A percentile compares a stretch with the other conserved stretches of the same genome.
These are phyloP conservation scores for Tor tambroides DNA, from an alignment of 2,113 vertebrate genomes.

Conservation along the genomic window DNA sequence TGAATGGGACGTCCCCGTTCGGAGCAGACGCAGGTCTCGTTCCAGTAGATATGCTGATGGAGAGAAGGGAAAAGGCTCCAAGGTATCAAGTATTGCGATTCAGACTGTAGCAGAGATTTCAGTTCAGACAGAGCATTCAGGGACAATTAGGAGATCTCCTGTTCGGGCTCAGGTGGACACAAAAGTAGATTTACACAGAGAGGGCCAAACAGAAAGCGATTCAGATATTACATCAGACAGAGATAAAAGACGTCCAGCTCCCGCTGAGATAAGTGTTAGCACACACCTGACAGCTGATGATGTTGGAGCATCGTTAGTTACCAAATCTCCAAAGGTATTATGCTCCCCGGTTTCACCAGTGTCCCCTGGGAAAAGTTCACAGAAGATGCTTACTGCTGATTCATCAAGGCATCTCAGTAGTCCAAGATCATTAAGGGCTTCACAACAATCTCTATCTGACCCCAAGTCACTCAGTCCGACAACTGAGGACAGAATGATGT, in stretches of 20 bases:
- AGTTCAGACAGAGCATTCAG: constrained; percentile 95
- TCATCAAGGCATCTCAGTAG: constrained; percentile 85
- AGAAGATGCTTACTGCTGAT: constrained; percentile 89
- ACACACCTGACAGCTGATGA: constrained; percentile 87
- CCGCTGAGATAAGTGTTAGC: constrained; percentile 89
- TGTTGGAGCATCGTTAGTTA: constrained; percentile 80
- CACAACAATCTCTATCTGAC: constrained; percentile 94
- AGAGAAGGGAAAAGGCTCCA: constrained; percentile 85
- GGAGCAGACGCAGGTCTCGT: constrained; percentile 84
- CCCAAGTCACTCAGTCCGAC: constrained; percentile 90
- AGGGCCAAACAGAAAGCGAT: constrained; percentile 89
- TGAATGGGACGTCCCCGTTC: constrained; percentile 90
- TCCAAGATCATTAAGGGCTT: constrained; percentile 87
- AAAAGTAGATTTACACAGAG: constrained; percentile 95
- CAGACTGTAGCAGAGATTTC: constrained; percentile 98
- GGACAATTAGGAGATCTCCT: constrained; percentile 87
- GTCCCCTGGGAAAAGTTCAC: constrained; percentile 90
- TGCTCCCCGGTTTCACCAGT: constrained; percentile 91
- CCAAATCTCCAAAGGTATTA: constrained; percentile 90
- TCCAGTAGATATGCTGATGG: constrained; percentile 83
- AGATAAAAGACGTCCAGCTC: constrained; percentile 87
- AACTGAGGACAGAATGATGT: constrained; percentile 90
- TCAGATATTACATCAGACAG: constrained; percentile 80
- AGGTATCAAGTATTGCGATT: constrained; percentile 93
- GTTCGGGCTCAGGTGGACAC: constrained; percentile 86